These are phyloP conservation scores for Tiliacea aurago DNA, from an alignment of 2,888 invertebrate species.

Conservation along the genomic window DNA sequence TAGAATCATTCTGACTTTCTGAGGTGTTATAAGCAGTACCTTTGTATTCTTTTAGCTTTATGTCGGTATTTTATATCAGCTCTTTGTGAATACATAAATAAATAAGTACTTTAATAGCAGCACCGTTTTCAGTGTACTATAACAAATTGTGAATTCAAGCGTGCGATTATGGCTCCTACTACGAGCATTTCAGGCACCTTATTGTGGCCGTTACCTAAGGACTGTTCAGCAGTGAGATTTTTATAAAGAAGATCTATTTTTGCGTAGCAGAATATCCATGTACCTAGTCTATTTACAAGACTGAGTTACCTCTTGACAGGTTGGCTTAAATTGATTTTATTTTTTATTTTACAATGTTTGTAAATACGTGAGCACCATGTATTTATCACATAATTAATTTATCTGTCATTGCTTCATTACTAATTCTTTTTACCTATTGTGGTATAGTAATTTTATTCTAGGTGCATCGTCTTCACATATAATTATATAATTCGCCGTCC, in stretches of 20 bases:
- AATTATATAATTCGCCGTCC: too few species aligned
- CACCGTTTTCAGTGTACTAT: neutral
- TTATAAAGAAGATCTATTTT: neutral
- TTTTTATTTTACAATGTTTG: too few species aligned
- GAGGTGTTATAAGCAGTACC: neutral
- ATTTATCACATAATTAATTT: too few species aligned
- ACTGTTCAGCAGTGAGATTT: neutral
- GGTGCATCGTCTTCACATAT: too few species aligned
- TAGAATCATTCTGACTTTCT: neutral
- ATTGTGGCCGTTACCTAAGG: neutral
- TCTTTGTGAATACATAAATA: neutral
- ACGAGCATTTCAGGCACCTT: neutral
- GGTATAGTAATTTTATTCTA: too few species aligned
- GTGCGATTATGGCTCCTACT: neutral
- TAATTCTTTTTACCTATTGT: too few species aligned
- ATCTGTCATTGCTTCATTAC: too few species aligned
- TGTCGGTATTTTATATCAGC: neutral
- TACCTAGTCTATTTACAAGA: neutral
- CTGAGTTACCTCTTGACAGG: too few species aligned
- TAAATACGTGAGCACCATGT: too few species aligned
- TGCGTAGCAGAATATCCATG: neutral
- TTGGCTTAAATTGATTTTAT: too few species aligned
- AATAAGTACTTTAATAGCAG: neutral
- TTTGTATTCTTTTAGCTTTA: neutral
- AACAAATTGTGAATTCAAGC: neutral